Conservation (phyloP, 2,113 vertebrate genomes). For the Myanophis thanlyinensis region DNA sequence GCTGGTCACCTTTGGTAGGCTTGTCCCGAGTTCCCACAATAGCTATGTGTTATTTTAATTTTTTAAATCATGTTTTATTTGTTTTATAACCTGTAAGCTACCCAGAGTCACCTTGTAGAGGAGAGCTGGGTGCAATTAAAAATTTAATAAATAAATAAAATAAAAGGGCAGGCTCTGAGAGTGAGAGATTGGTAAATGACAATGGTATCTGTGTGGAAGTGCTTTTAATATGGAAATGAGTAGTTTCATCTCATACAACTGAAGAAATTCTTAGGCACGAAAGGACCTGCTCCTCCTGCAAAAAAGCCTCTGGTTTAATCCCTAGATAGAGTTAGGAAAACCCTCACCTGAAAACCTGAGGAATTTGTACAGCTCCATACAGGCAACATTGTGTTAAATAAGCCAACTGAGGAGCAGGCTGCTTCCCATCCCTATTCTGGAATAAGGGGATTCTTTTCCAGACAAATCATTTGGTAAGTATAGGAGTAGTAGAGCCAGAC, state of each 20-base stretch:
- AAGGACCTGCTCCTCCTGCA: neutral
- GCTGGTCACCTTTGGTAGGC: neutral
- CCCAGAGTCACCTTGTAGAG: neutral
- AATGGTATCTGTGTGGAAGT: neutral
- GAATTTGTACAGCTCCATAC: neutral
- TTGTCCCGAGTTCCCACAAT: neutral
- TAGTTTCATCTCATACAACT: neutral
- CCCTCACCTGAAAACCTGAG: neutral
- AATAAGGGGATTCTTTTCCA: neutral
- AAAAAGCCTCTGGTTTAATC: neutral
- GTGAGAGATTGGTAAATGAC: neutral
- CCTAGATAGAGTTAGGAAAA: neutral
- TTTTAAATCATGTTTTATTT: neutral
- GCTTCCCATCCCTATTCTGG: neutral
- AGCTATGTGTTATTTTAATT: neutral
- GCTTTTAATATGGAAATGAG: neutral
- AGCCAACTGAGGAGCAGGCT: neutral
- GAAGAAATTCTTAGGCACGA: neutral
- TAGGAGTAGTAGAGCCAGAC: neutral
- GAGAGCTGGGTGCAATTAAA: neutral
- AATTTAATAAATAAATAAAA: neutral
- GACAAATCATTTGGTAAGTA: neutral
- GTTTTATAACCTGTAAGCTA: neutral
- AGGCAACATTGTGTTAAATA: neutral
- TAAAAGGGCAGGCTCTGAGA: neutral